phyloP scores from a whole-genome alignment of 2,113 vertebrate species.

The Leiothrix lutea region DNA sequence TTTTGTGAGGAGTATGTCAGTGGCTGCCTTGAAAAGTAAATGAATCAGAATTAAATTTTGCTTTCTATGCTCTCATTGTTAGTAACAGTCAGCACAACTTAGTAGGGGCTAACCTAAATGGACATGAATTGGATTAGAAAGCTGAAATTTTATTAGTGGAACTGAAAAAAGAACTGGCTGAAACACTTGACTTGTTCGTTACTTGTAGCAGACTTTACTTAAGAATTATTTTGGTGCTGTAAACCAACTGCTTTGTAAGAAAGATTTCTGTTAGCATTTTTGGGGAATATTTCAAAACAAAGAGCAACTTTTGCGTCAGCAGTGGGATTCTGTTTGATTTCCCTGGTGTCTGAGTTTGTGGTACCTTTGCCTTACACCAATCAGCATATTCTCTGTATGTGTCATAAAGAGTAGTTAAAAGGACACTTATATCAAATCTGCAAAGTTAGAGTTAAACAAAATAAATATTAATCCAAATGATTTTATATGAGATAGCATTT shows the following conservation, averaged over 20 bases:
- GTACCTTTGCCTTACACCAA: not conserved
- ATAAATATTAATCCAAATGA: not conserved
- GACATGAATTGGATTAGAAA: constrained; percentile 65
- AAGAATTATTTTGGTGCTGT: constrained; percentile 20
- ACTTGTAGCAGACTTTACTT: constrained; percentile 41
- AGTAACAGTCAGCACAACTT: not conserved
- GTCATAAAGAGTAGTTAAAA: not conserved
- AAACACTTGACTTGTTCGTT: constrained; percentile 41
- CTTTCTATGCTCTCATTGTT: constrained; percentile 55
- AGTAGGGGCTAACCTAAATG: constrained; percentile 40
- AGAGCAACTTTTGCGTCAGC: constrained; percentile 2
- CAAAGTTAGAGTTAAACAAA: not conserved
- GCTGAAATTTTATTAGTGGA: constrained; percentile 67
- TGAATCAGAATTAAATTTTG: constrained; percentile 63
- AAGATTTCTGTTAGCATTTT: constrained; percentile 44
- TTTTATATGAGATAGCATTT: not conserved
- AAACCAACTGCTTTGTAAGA: constrained; percentile 30
- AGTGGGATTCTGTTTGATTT: not conserved
- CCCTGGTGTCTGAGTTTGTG: not conserved
- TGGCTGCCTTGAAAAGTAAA: constrained; percentile 57
- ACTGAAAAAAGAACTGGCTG: constrained; percentile 44
- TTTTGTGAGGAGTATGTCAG: not conserved
- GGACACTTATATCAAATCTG: not conserved
- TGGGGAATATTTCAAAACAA: constrained; percentile 26
- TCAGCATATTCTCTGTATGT: not conserved